Base-by-base conservation (phyloP, 2,888 invertebrate species). In the Entomobrya proxima region DNA sequence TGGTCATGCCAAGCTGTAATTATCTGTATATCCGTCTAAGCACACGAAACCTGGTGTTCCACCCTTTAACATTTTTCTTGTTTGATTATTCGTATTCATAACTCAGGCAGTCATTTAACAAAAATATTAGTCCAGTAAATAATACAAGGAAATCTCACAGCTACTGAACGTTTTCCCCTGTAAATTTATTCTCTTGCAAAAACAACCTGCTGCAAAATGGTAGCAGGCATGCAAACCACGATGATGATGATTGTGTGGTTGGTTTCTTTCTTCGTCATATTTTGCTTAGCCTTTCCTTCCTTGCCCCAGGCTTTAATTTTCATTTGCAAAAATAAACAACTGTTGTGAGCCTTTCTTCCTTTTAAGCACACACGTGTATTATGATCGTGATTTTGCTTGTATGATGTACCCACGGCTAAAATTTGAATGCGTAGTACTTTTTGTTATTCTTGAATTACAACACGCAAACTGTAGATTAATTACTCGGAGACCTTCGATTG, bases 391-490 rank as follows among this genome's bases (percentile, higher is more conserved):
- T 67, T 18, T 21, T 37, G 5, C 4, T 13, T 11, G 21, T 24
- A 13, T 27, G 11, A 47, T 47, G 47, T 15, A 47, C 47, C 5
- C 18, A 4, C 11, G 2, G n/a, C n/a, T n/a, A 35, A 37, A 21
- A 9, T 35, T 37, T 37, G 37, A 40, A 32, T 47, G 30, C 44
- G 24, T 74, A 7, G 11, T 44, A 35, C 35, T 52, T 55, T 47
- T 75, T 75, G 52, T 55, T 35, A 75, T 47, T 30, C 13, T 21
- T 37, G 44, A 50, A 75, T 6, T 52, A 27, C 13, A 58, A 21
- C 81, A 82, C 81, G 81, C 81, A 64, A 82, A 75, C 58, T 40
- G 47, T 75, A 82, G 81, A 82, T 82, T 82, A 82, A 82, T 82
- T 82, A 82, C 64, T 18, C 61, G 7, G 64, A 82, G 75, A 80